Evolutionary conservation across 2,797 vertebrate genomes (phyloP).

Genomic region (Scyliorhinus canicula): DNA sequence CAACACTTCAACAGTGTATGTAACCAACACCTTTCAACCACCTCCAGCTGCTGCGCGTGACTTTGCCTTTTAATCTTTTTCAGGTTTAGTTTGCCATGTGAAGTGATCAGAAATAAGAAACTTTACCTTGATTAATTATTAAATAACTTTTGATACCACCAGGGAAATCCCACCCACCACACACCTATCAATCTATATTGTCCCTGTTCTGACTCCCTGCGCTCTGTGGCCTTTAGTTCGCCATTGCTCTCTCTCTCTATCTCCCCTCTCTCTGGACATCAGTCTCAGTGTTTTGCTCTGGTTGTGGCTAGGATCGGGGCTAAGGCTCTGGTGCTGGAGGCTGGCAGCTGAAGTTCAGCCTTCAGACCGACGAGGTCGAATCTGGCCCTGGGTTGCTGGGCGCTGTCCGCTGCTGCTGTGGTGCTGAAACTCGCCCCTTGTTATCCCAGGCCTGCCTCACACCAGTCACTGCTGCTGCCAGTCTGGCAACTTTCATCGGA

Average conservation of each 20-base stretch:
- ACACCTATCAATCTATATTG: neutral
- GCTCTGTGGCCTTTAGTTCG: conserved; percentile 4
- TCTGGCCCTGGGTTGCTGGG: neutral
- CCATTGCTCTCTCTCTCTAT: neutral
- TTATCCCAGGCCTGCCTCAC: neutral
- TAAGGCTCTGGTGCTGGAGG: neutral
- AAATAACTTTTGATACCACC: neutral
- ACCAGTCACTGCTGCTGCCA: neutral
- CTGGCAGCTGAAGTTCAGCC: neutral
- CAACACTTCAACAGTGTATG: neutral
- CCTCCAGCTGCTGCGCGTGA: neutral
- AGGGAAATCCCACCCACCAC: neutral
- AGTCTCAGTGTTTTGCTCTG: neutral
- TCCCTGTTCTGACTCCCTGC: neutral
- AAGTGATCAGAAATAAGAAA: neutral
- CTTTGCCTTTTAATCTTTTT: neutral
- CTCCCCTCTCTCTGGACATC: neutral
- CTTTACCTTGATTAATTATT: neutral
- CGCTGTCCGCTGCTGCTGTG: neutral
- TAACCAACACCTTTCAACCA: neutral
- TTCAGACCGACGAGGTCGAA: neutral
- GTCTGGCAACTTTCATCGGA: neutral
- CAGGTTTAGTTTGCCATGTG: neutral
- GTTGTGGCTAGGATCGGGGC: neutral
- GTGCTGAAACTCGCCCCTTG: conserved; percentile 7